Base-by-base conservation (phyloP, 2,113 vertebrate genomes). In the Grammomys surdaster region DNA sequence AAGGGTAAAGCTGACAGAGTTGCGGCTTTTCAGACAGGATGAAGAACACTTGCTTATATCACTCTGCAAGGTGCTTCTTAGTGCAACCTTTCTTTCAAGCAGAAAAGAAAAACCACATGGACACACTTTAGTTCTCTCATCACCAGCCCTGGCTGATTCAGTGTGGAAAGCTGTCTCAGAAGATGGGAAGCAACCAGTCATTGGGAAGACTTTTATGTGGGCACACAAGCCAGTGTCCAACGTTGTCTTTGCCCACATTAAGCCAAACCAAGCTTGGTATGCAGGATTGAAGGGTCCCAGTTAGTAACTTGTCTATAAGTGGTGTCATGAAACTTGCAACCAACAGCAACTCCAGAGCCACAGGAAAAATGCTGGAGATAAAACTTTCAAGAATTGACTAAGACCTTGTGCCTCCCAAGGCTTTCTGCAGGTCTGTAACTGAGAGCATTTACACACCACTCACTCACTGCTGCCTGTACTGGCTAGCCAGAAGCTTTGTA, bases 61-160 rank as follows among this genome's bases (percentile, higher is more conserved):
- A 51, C 82, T 69, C 89, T 31, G 69, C 26, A 0, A 77, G 78
- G 43, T 8, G 24, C 67, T 77, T 43, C 46, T 17, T 2, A 11
- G 3, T 4, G 75, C 95, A 69, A 24, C 86, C 60, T 46, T 96
- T 96, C 97, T 89, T 73, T 69, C 40, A 19, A 6, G 40, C 0
- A 10, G 54, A 43, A 90, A 43, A 63, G 80, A 40, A 9, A 9
- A 31, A 87, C 65, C 80, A 93, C 91, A 69, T 87, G 67, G 95
- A 87, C 96, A 97, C 95, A 95, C 96, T 98, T 97, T 92, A 92
- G 96, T 97, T 97, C 97, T 88, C 95, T 97, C 93, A 97, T 97
- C 93, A 33, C 16, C 2, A 60, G 97, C 77, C 51, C 92, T 96
- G 95, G 95, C 48, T 97, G 95, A 95, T 92, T 97, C n/a, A 36